Evolutionary conservation across 2,888 invertebrate genomes (phyloP).

Genomic region (Calliscelio sp.): DNA sequence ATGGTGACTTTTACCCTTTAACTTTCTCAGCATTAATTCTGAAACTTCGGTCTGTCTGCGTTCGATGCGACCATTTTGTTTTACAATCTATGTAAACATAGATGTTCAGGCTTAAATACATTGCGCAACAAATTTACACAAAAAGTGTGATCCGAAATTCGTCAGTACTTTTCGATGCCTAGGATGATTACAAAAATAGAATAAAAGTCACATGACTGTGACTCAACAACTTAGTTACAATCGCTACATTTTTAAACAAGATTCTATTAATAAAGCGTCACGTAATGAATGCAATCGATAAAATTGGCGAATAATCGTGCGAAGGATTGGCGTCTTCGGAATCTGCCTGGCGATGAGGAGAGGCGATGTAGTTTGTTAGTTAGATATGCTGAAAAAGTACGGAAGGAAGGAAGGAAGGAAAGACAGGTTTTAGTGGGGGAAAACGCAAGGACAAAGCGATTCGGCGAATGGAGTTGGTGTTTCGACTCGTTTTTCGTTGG

Average conservation of each 20-base stretch:
- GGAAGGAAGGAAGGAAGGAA: slow-evolving; percentile 42
- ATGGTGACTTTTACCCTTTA: too few relatives aligned
- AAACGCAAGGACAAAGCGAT: slow-evolving; percentile 67
- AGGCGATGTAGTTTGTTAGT: background rate
- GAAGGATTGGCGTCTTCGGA: slow-evolving; percentile 1
- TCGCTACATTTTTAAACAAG: slow-evolving; percentile 56
- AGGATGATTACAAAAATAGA: slow-evolving; percentile 54
- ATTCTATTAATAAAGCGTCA: slow-evolving; percentile 62
- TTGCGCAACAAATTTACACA: slow-evolving; percentile 21
- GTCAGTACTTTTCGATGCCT: slow-evolving; percentile 1
- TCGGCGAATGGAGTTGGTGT: slow-evolving; percentile 37
- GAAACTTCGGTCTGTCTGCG: too few relatives aligned
- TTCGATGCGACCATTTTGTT: too few relatives aligned
- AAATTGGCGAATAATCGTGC: slow-evolving; percentile 48
- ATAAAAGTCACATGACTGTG: slow-evolving; percentile 56
- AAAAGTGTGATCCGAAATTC: slow-evolving; percentile 12
- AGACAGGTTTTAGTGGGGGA: slow-evolving; percentile 27
- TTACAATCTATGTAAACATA: too few relatives aligned
- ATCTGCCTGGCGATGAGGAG: slow-evolving; percentile 3
- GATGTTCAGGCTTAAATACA: background rate
- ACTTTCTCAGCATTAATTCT: too few relatives aligned
- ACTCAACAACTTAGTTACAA: slow-evolving; percentile 59
- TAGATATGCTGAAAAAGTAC: slow-evolving; percentile 14
- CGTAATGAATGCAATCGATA: slow-evolving; percentile 64
- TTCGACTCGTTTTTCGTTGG: slow-evolving; percentile 47